These are phyloP conservation scores for Campoletis raptor DNA, from an alignment of 2,888 invertebrate species.

Conservation along the genomic window DNA sequence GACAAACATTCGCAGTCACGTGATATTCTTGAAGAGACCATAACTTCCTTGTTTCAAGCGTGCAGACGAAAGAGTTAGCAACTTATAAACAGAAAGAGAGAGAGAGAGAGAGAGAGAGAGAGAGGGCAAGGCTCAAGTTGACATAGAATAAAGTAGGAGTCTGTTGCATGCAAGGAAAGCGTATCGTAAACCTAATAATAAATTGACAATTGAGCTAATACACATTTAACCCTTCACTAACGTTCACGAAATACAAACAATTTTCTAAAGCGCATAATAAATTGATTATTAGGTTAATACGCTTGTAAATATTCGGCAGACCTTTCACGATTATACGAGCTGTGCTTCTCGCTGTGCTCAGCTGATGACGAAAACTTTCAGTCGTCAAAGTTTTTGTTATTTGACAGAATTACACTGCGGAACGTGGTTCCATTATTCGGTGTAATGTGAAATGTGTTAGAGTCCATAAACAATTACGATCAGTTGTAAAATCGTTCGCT, in stretches of 20 bases:
- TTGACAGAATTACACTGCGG: neutral
- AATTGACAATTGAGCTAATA: conserved; percentile 16
- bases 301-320: neutral
- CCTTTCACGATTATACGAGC: neutral
- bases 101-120: neutral
- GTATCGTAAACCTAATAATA: conserved; percentile 11
- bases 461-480: neutral
- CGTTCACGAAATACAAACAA: neutral
- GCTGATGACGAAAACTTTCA: neutral
- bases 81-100: neutral
- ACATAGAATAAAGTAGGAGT: conserved; percentile 5
- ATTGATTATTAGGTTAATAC: neutral
- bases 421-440: neutral
- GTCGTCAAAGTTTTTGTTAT: neutral
- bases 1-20: neutral
- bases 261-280: neutral
- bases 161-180: neutral
- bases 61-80: conserved; percentile 8
- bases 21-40: neutral
- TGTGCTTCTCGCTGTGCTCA: neutral
- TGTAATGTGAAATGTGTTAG: neutral
- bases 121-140: neutral
- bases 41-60: conserved; percentile 10
- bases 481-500: neutral
- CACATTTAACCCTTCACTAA: neutral